Percentiles rank a stretch among this genome's conserved stretches.
Conservation (phyloP, 2,797 vertebrate species). For the Odontamblyopus lacepedii region DNA sequence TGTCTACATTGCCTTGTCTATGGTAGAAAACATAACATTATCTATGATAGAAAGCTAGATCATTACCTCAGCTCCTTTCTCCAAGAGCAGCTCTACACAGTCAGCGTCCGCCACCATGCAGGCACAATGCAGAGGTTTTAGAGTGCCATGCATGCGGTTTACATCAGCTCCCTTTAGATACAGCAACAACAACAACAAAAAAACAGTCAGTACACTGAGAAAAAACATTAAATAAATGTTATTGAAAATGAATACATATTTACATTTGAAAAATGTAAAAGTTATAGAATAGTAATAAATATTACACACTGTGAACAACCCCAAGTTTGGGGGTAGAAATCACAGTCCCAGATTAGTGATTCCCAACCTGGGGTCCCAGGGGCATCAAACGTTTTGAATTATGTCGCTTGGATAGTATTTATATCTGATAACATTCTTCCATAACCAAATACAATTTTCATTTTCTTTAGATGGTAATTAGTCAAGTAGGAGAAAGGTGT, state of each 20-base stretch:
- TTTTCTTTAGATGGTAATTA: neutral
- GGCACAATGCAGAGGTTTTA: conserved; percentile 95
- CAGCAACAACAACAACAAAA: too few relatives aligned
- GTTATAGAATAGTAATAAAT: too few relatives aligned
- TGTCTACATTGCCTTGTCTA: neutral
- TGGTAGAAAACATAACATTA: neutral
- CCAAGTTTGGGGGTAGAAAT: too few relatives aligned
- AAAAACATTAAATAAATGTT: too few relatives aligned
- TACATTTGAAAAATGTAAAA: too few relatives aligned
- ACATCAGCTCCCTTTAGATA: conserved; percentile 89
- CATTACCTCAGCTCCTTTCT: conserved; percentile 93
- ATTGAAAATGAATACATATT: too few relatives aligned
- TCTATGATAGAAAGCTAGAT: neutral
- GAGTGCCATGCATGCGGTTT: conserved; percentile 94
- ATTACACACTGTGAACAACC: too few relatives aligned
- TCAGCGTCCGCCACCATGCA: conserved; percentile 97
- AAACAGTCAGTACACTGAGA: too few relatives aligned
- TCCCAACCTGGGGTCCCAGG: too few relatives aligned
- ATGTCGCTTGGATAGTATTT: neutral
- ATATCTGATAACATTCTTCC: neutral
- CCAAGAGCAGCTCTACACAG: conserved; percentile 93
- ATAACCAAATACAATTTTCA: neutral
- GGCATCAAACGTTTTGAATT: neutral
- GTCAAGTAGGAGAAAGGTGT: neutral
- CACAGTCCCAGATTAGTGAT: too few relatives aligned